phyloP scores from a whole-genome alignment of 2,113 vertebrate genomes.

The Anthoscopus minutus region DNA sequence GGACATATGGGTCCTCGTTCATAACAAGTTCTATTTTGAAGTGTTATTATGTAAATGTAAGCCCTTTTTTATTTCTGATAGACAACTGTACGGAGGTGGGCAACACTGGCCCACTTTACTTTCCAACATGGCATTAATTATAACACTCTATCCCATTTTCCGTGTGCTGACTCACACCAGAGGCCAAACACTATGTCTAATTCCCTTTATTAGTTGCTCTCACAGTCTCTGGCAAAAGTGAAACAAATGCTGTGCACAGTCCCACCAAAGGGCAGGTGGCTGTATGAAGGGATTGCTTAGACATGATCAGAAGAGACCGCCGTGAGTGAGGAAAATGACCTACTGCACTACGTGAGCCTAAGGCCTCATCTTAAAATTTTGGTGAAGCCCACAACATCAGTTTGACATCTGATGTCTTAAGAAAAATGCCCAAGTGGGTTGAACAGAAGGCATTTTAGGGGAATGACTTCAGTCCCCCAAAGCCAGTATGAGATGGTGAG shows the following conservation, averaged over 20 bases:
- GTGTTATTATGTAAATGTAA: background rate
- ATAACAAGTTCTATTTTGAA: background rate
- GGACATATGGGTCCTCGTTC: too few species aligned
- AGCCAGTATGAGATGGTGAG: fast-evolving
- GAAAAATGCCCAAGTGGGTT: background rate
- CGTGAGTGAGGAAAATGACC: background rate
- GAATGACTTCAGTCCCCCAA: background rate
- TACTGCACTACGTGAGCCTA: background rate
- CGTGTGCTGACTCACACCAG: background rate
- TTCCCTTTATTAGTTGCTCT: background rate
- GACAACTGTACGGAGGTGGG: background rate
- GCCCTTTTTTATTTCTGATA: background rate
- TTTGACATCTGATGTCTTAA: background rate
- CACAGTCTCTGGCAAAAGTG: background rate
- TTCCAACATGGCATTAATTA: background rate
- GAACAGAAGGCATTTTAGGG: background rate
- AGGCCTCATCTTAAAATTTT: background rate
- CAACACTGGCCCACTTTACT: background rate
- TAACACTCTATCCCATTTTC: background rate
- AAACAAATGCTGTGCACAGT: background rate
- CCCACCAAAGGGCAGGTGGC: background rate
- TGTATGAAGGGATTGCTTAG: background rate
- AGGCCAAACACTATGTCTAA: background rate
- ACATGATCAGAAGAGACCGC: background rate
- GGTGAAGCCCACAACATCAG: background rate